A percentile compares a stretch with the other conserved stretches of the same genome.
These are phyloP conservation scores for Hyppa rectilinea DNA, from an alignment of 2,888 invertebrate genomes.

Conservation along the genomic window DNA sequence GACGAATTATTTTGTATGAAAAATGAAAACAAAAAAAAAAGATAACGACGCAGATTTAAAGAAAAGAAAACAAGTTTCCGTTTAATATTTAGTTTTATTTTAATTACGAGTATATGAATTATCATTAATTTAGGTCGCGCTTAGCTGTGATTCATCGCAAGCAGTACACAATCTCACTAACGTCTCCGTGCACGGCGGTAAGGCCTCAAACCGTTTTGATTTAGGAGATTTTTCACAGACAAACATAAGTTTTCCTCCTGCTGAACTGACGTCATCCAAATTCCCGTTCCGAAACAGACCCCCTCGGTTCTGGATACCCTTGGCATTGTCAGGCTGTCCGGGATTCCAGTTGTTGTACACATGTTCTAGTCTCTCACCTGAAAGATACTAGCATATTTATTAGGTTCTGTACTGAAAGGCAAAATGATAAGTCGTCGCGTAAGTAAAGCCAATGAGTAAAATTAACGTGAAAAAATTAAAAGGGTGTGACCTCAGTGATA, in stretches of 20 bases:
- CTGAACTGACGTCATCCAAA: slow-evolving; percentile 15
- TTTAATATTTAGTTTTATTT: not conserved
- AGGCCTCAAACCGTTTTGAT: not conserved
- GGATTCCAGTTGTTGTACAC: slow-evolving; percentile 21
- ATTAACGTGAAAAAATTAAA: not conserved
- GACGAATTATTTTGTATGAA: too few species aligned
- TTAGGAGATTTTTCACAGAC: slow-evolving; percentile 39
- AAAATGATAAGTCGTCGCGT: too few species aligned
- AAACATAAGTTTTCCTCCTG: slow-evolving; percentile 1
- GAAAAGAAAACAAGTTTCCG: not conserved
- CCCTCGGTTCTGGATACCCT: slow-evolving; percentile 14
- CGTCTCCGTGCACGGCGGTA: not conserved
- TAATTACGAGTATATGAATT: too few species aligned
- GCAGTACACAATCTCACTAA: slow-evolving; percentile 16
- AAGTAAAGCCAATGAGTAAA: not conserved
- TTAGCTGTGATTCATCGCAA: slow-evolving; percentile 7
- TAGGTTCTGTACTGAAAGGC: not conserved
- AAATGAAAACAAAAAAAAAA: too few species aligned
- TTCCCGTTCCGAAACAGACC: not conserved
- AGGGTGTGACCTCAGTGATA: not conserved
- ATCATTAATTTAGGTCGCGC: not conserved
- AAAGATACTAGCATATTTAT: not conserved
- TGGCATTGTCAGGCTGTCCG: slow-evolving; percentile 19
- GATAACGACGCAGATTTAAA: not conserved
- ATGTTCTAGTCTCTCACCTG: slow-evolving; percentile 31